Base-by-base conservation (phyloP, 2,888 invertebrate species). In the Sisyra nigra region DNA sequence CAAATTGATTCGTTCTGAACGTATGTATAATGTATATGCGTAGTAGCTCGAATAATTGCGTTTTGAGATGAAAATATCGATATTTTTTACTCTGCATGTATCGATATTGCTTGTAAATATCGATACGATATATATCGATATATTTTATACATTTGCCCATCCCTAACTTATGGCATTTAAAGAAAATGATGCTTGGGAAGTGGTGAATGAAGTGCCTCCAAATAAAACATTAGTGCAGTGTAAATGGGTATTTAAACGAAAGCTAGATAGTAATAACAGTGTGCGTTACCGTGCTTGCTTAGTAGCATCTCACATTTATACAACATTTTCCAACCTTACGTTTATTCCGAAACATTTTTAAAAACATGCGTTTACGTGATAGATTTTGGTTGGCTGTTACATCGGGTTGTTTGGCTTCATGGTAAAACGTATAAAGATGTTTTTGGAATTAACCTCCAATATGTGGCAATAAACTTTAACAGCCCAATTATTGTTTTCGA, bases 261-360 rank as follows among this genome's bases (percentile, higher is more conserved):
- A 30, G 10, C 8, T 30, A 10, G 31, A 36, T 35, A 43, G 29
- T 15, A 14, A 42, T 24, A 43, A 33, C 24, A 24, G 29, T 24
- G 40, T 46, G 24, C 15, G 18, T 11, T 30, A 30, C 10, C 8
- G 31, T 8, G 31, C 31, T 8, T 10, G 34, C 7, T 14, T 37
- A 11, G 34, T 9, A 41, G 8, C n/a, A 41, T n/a, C n/a, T n/a
- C n/a, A n/a, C n/a, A n/a, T n/a, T n/a, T 30, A n/a, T 30, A 30
- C 10, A 30, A 30, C 8, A n/a, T 30, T 9, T 30, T 30, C 31
- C 8, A 8, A 30, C 31, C 10, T 30, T 30, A 30, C 10, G 31
- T 10, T 30, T 30, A 30, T 10, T 30, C 31, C 8, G 31, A 30
- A 9, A 9, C 31, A 30, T 30, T 30, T 9, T 9, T 30, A 30